Base-by-base conservation (phyloP, 2,888 invertebrate species). In the Pristionchus mayeri region DNA sequence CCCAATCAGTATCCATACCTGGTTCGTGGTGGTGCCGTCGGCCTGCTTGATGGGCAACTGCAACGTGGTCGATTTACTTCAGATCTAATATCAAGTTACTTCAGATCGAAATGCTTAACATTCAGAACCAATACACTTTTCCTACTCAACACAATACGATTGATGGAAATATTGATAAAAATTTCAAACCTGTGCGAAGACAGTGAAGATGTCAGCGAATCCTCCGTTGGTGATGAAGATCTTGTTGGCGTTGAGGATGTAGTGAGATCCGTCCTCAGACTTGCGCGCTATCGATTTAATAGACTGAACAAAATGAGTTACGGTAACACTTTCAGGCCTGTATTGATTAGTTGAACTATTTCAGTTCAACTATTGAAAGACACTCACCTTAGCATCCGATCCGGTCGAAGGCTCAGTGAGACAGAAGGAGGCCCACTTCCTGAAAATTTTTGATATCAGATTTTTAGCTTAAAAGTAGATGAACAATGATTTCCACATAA, bases 161-260 rank as follows among this genome's bases (percentile, higher is more conserved):
- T n/a, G n/a, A n/a, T n/a, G n/a, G n/a, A n/a, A n/a, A n/a, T n/a
- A n/a, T n/a, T 18, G 60, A 60, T 60, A 52, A 11, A 60, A 48
- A 48, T 24, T 2, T 40, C 78, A 52, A 78, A 90, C 95, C 95
- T 98, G 96, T 52, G 98, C 98, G 94, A 99, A 99, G 6, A 99
- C 98, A 0, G 98, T 99, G 95, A 98, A 96, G 84, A 99, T 95
- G 91, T 98, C 96, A 16, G 98, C 98, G 90, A 96, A 94, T 50
- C 98, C 98, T 76, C 94, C 98, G 94, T 99, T 99, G 91, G 97
- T 97, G 93, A 99, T 99, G 98, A 98, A 99, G 93, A 98, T 97
- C 95, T 99, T 99, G 88, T 96, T 96, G 54, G 98, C 99, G 94
- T 98, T 99, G 63, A 99, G 94, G 86, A 97, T 94, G 93, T 95